Evolutionary conservation across 2,888 invertebrate genomes (phyloP), one percentile per base, ranked within the genome.

Genomic region (Drosophila paramelanica): DNA sequence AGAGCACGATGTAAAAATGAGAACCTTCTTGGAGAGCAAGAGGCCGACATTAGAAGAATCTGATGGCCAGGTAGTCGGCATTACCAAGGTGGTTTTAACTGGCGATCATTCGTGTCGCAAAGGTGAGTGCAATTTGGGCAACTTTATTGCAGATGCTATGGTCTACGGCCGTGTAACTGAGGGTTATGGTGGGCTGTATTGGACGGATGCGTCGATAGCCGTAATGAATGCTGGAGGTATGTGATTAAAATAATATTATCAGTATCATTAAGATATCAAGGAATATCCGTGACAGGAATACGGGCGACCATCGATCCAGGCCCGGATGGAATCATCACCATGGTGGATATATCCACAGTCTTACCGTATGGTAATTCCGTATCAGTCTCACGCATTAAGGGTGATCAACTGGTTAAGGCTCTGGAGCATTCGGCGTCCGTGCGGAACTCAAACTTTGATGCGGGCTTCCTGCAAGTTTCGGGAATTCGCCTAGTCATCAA

Each of bases 401-500:
- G 97, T 0, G 91, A 92, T 33, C 91, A 93, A 50, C 89, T 98
- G 3, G 88, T 93, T 65, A 92, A 94, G 56, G 94, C 95, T 88
- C 91, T 97, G 27, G 96, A 97, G 90, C 94, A 94, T 90, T 93
- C 95, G 2, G 95, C 96, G 0, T 89, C 91, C 0, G 0, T 72
- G 91, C 1, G 93, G 92, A 45, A 25, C 27, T 43, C 59, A 0
- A 52, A 42, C 0, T 31, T 1, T 89, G 88, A 25, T 93, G 97
- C 96, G 0, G 95, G 95, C 74, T 97, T 97, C 89, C 93, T 97
- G n/a, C 97, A 97, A 92, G 93, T 95, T 45, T 96, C 97, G 11
- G 97, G 97, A 1, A 77, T 96, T 20, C 93, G 93, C 81, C 94
- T 97, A 0, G 92, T 93, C 7, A 96, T 95, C 79, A 94, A 97